A percentile compares a stretch with the other conserved stretches of the same genome.
phyloP scores from a whole-genome alignment of 2,797 vertebrate genomes.

The Pseudochirops corinnae region DNA sequence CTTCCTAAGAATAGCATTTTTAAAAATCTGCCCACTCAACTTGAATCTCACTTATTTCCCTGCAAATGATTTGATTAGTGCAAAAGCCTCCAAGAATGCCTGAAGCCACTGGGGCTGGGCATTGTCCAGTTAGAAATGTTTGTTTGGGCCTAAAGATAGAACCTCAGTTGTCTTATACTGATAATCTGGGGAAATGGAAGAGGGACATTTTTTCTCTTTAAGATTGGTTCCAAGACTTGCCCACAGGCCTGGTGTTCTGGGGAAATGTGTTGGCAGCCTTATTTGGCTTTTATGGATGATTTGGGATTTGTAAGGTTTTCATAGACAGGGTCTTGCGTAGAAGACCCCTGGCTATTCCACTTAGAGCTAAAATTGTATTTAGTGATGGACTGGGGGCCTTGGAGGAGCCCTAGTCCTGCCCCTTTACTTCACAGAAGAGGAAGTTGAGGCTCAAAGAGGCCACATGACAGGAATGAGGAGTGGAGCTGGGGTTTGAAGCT shows the following conservation, averaged over 20 bases:
- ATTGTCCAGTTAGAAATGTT: rapidly evolving
- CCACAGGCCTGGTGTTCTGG: slow-evolving; percentile 43
- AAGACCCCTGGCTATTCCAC: not conserved
- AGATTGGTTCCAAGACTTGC: rapidly evolving
- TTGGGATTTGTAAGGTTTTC: not conserved
- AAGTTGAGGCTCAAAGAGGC: not conserved
- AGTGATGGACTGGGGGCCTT: not conserved
- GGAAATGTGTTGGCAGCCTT: slow-evolving; percentile 42
- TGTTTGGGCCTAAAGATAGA: not conserved
- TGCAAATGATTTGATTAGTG: rapidly evolving
- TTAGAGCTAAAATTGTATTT: not conserved
- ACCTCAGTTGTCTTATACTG: rapidly evolving
- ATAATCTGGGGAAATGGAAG: rapidly evolving
- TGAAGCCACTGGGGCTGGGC: not conserved
- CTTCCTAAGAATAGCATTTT: not conserved
- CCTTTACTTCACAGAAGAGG: not conserved
- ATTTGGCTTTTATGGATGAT: slow-evolving; percentile 63
- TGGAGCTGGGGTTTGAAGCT: too few species aligned
- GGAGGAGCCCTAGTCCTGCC: rapidly evolving
- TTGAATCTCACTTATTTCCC: not conserved
- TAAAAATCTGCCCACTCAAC: not conserved
- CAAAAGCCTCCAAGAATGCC: not conserved
- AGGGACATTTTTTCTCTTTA: rapidly evolving
- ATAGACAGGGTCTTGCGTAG: not conserved
- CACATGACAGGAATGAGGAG: not conserved